Conservation (phyloP, 2,888 invertebrate species). For the Phymatocera aterrima region DNA sequence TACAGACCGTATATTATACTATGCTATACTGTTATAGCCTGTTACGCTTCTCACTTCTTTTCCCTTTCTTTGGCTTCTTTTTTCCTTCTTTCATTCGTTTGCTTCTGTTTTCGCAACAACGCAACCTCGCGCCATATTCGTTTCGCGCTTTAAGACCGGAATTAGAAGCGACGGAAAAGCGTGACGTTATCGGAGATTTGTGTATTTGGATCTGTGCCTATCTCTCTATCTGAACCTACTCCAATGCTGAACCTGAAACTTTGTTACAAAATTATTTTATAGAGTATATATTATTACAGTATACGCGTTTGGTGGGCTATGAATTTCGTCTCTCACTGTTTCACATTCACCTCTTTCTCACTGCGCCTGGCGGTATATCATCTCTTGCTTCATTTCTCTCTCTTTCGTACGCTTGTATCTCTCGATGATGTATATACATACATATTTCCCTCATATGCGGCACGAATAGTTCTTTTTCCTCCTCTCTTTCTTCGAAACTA, state of each 20-base stretch:
- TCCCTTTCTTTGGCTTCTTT: background rate
- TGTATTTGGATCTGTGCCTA: no score
- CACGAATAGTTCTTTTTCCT: no score
- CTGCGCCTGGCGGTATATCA: no score
- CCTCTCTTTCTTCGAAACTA: no score
- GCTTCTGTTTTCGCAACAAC: background rate
- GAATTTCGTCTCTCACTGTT: slow-evolving; percentile 15
- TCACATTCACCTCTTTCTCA: background rate
- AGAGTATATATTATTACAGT: background rate
- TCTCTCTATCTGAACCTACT: no score
- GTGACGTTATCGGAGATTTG: slow-evolving; percentile 43
- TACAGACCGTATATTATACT: slow-evolving; percentile 14
- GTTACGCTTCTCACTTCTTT: slow-evolving; percentile 15
- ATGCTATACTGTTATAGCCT: no score
- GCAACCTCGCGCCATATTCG: slow-evolving; percentile 34
- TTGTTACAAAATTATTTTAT: slow-evolving; percentile 10
- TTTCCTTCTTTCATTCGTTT: background rate
- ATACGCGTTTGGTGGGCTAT: background rate
- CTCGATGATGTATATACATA: background rate
- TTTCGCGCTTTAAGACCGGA: slow-evolving; percentile 18
- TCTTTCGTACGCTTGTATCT: no score
- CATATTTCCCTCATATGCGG: no score
- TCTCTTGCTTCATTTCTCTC: background rate
- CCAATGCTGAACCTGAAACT: slow-evolving; percentile 17
- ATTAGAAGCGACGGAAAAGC: slow-evolving; percentile 46